A percentile compares a stretch with the other conserved stretches of the same genome.
Evolutionary conservation across 2,888 invertebrate genomes (phyloP).

Genomic region (Caenorhabditis wallacei): DNA sequence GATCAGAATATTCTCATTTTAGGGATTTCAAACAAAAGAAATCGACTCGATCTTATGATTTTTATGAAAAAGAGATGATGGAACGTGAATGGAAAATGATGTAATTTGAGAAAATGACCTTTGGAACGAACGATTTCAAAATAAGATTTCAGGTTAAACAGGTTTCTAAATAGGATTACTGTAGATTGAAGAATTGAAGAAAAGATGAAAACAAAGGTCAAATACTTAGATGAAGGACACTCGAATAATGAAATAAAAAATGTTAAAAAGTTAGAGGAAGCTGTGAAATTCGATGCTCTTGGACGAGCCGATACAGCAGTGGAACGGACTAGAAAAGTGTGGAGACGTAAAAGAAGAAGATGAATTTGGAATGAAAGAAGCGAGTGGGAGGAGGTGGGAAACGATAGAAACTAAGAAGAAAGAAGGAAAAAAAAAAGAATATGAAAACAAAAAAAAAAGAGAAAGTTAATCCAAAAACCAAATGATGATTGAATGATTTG

Average conservation of each 20-base stretch:
- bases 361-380: slow-evolving; percentile 37
- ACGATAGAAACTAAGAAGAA: slow-evolving; percentile 16
- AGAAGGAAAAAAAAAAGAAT: background rate
- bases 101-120: slow-evolving; percentile 35
- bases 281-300: slow-evolving; percentile 55
- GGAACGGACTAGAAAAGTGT: slow-evolving; percentile 51
- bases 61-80: background rate
- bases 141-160: no score
- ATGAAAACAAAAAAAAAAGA: slow-evolving; percentile 23
- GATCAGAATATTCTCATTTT: no score
- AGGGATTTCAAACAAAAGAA: no score
- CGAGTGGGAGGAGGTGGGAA: slow-evolving; percentile 44
- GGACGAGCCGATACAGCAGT: slow-evolving; percentile 34
- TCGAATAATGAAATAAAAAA: slow-evolving; percentile 51
- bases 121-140: background rate
- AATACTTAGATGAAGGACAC: background rate
- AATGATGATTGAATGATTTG: slow-evolving; percentile 60
- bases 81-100: slow-evolving; percentile 21
- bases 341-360: slow-evolving; percentile 53
- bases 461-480: slow-evolving; percentile 54
- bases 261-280: slow-evolving; percentile 58
- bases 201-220: background rate
- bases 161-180: no score
- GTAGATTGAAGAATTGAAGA: background rate
- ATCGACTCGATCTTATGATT: background rate